Evolutionary conservation across 2,797 vertebrate genomes (phyloP).

Genomic region (Gallirallus australis): DNA sequence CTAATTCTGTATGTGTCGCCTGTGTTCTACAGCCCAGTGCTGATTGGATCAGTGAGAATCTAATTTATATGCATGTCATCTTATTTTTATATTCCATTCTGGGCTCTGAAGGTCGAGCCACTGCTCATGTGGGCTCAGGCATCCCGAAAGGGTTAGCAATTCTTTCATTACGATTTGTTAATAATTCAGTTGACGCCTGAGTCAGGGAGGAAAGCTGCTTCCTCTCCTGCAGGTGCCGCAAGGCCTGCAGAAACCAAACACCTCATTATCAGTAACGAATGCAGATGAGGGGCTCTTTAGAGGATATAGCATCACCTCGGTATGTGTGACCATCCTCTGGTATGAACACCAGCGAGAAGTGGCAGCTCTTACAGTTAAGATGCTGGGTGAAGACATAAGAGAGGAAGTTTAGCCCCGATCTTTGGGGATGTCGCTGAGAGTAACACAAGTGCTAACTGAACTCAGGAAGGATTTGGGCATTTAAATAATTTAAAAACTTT

Average conservation of each 20-base stretch:
- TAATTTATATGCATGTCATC: conserved; percentile 59
- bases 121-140: not conserved
- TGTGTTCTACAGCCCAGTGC: not conserved
- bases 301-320: not conserved
- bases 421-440: not conserved
- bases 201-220: not conserved
- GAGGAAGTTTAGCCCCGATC: not conserved
- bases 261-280: not conserved
- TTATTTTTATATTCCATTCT: conserved; percentile 29
- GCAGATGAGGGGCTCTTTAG: not conserved
- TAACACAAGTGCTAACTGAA: not conserved
- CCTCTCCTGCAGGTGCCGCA: not conserved
- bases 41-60: not conserved
- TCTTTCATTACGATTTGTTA: conserved; percentile 52
- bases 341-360: not conserved
- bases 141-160: not conserved
- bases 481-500: not conserved
- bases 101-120: conserved; percentile 26
- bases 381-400: not conserved
- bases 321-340: not conserved
- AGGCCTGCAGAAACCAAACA: not conserved
- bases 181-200: conserved; percentile 58
- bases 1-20: not conserved
- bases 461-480: rapidly evolving
- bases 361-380: not conserved